Conservation (phyloP, 2,797 vertebrate genomes). For the Eulemur coronatus region DNA sequence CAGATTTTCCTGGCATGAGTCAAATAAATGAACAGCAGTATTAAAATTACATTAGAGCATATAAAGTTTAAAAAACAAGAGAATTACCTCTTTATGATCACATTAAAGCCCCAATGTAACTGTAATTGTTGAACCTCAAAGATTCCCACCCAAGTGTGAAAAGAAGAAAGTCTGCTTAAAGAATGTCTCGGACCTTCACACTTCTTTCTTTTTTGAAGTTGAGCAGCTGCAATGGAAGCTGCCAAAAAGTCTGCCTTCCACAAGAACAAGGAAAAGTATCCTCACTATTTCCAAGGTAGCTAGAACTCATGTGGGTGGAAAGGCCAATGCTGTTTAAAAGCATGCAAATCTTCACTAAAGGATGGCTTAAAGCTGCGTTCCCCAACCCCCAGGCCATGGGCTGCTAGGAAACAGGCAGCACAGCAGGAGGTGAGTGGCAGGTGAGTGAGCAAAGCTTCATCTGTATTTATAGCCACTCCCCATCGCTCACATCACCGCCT, state of each 20-base stretch:
- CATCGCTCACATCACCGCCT: no score
- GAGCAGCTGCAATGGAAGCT: not conserved
- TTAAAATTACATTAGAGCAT: not conserved
- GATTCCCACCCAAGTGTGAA: not conserved
- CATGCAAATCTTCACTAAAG: not conserved
- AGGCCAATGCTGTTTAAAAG: not conserved
- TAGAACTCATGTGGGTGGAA: not conserved
- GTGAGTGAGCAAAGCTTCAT: no score
- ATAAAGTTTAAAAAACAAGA: not conserved
- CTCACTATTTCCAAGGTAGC: not conserved
- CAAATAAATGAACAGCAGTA: constrained; percentile 40
- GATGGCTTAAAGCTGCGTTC: not conserved
- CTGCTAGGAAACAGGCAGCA: no score
- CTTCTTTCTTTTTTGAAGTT: constrained; percentile 8
- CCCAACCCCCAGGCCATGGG: no score
- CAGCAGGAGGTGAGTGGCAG: no score
- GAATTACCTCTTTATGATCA: constrained; percentile 40
- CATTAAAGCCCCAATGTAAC: not conserved
- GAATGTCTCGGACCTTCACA: not conserved
- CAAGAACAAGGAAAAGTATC: not conserved
- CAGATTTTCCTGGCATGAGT: constrained; percentile 27
- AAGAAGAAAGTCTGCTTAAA: not conserved
- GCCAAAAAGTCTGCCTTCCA: not conserved
- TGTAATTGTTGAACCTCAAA: constrained; percentile 45
- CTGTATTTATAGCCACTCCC: no score